These are phyloP conservation scores for Seriola quinqueradiata DNA, from an alignment of 2,113 vertebrate genomes.

Conservation along the genomic window DNA sequence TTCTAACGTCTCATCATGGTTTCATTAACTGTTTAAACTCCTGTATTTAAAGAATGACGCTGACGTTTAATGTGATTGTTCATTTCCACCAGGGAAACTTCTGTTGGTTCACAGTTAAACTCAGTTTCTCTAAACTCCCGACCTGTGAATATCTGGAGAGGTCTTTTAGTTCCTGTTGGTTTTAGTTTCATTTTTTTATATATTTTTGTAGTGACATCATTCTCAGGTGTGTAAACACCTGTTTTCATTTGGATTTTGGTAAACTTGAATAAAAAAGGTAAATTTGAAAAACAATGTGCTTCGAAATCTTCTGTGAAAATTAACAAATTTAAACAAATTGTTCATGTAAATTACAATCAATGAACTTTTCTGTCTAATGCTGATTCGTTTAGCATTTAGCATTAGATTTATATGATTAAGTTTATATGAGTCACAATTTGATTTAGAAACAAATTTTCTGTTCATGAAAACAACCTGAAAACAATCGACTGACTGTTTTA, in stretches of 20 bases:
- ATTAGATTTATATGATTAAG: no score
- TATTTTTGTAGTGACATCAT: conserved; percentile 34
- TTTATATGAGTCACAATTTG: no score
- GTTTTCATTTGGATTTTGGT: conserved; percentile 36
- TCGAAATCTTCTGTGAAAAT: no score
- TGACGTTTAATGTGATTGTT: not conserved
- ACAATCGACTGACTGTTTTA: no score
- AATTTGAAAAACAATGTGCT: not conserved
- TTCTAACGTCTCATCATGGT: conserved; percentile 4
- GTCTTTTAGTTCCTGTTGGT: conserved; percentile 3
- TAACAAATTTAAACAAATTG: no score
- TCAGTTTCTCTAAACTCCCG: not conserved
- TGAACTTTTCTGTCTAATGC: no score
- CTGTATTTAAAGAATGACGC: not conserved
- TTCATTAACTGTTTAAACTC: not conserved
- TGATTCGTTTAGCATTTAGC: no score
- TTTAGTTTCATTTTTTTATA: conserved; percentile 25
- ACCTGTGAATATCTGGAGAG: conserved; percentile 21
- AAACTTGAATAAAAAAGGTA: conserved; percentile 52
- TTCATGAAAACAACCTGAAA: no score
- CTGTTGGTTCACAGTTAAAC: not conserved
- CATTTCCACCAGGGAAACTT: conserved; percentile 1
- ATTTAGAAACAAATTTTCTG: no score
- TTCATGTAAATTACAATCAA: no score
- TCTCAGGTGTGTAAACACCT: conserved; percentile 8